These are phyloP conservation scores for Stomorhina lunata DNA, from an alignment of 2,888 invertebrate species.

Conservation along the genomic window DNA sequence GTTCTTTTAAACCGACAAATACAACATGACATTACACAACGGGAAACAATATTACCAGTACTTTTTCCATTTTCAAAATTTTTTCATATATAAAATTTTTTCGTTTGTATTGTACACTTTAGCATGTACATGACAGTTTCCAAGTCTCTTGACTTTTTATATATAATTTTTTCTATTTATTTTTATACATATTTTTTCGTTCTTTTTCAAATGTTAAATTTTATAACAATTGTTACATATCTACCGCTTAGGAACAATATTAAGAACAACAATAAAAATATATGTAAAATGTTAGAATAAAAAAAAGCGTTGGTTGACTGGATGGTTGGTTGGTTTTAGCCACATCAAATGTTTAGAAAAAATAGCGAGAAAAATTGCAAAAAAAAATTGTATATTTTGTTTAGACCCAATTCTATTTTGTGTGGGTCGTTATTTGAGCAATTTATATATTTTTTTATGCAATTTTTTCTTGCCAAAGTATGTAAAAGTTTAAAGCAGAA, in stretches of 20 bases:
- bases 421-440: conserved; percentile 34
- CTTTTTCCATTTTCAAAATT: conserved; percentile 1
- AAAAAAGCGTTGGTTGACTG: conserved; percentile 41
- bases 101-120: conserved; percentile 27
- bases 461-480: background rate
- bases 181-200: background rate
- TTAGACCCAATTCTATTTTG: conserved; percentile 41
- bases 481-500: background rate
- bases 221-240: conserved; percentile 39
- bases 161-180: conserved; percentile 26
- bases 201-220: background rate
- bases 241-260: background rate
- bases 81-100: conserved; percentile 15
- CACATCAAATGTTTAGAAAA: background rate
- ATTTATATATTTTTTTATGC: background rate
- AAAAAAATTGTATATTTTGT: conserved; percentile 24
- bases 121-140: conserved; percentile 56
- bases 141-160: conserved; percentile 50
- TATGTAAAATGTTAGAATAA: background rate
- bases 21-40: conserved; percentile 54
- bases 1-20: conserved; percentile 6
- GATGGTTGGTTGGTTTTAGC: conserved; percentile 27
- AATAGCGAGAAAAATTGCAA: background rate
- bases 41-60: conserved; percentile 45
- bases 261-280: conserved; percentile 7